Conservation (phyloP, 1,140 invertebrate genomes). For the Glomeris maerens region DNA sequence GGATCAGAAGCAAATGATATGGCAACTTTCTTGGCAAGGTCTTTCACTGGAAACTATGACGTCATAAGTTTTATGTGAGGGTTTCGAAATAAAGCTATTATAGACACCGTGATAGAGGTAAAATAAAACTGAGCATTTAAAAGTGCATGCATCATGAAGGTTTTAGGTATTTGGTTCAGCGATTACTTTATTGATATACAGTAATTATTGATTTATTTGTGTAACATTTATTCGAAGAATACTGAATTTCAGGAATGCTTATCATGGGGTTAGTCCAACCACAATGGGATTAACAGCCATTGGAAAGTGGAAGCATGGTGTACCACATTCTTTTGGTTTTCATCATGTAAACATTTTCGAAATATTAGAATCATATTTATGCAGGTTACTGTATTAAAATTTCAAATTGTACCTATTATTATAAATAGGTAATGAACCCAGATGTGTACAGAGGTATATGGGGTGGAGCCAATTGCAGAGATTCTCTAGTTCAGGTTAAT, state of each 20-base stretch:
- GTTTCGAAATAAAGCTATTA: too few species aligned
- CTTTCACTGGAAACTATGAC: conserved; percentile 70
- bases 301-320: conserved; percentile 58
- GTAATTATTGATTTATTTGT: too few species aligned
- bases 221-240: too few species aligned
- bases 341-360: conserved; percentile 50
- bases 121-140: neutral
- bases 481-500: conserved; percentile 61
- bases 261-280: conserved; percentile 76
- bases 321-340: conserved; percentile 59
- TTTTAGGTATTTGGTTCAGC: neutral
- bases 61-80: conserved; percentile 53
- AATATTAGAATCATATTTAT: conserved; percentile 9
- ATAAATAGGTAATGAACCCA: conserved; percentile 61
- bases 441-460: conserved; percentile 78
- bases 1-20: conserved; percentile 95
- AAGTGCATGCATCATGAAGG: neutral
- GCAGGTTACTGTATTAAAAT: neutral
- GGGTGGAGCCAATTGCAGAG: conserved; percentile 72
- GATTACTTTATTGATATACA: neutral
- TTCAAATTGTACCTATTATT: conserved; percentile 12
- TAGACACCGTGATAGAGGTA: too few species aligned
- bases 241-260: conserved; percentile 52
- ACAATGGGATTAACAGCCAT: conserved; percentile 69
- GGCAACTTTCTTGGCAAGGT: conserved; percentile 68